phyloP scores from a whole-genome alignment of 2,888 invertebrate species.

The Noctua pronuba region DNA sequence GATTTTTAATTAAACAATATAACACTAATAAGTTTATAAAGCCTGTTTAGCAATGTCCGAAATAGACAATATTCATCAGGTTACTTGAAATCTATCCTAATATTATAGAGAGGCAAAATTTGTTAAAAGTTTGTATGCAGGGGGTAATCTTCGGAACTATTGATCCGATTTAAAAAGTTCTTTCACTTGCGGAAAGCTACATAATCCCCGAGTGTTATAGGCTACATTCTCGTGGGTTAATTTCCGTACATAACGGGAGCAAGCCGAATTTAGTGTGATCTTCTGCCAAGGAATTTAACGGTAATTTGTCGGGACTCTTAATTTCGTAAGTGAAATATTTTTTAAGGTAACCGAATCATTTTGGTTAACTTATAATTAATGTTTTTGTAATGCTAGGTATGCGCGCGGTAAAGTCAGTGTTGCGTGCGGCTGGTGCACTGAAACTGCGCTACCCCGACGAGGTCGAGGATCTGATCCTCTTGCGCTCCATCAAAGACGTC shows the following conservation, averaged over 20 bases:
- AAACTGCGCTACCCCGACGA: conserved; percentile 97
- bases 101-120: too few relatives aligned
- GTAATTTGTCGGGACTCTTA: background rate
- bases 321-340: background rate
- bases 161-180: too few relatives aligned
- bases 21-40: background rate
- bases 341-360: background rate
- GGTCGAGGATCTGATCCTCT: conserved; percentile 95
- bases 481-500: conserved; percentile 98
- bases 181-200: too few relatives aligned
- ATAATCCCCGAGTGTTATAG: too few relatives aligned
- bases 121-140: too few relatives aligned
- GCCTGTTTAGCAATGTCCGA: background rate
- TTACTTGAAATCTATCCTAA: background rate
- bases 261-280: background rate
- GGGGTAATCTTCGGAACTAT: too few relatives aligned
- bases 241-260: too few relatives aligned
- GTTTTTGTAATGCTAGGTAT: conserved; percentile 90
- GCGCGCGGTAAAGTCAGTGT: conserved; percentile 98
- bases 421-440: conserved; percentile 97
- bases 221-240: too few relatives aligned
- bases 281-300: background rate
- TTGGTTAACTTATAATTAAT: background rate
- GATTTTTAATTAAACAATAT: background rate
- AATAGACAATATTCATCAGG: background rate